Evolutionary conservation across 2,797 vertebrate species (phyloP), one percentile per base, ranked within the genome.

Genomic region (Sphenodon punctatus): DNA sequence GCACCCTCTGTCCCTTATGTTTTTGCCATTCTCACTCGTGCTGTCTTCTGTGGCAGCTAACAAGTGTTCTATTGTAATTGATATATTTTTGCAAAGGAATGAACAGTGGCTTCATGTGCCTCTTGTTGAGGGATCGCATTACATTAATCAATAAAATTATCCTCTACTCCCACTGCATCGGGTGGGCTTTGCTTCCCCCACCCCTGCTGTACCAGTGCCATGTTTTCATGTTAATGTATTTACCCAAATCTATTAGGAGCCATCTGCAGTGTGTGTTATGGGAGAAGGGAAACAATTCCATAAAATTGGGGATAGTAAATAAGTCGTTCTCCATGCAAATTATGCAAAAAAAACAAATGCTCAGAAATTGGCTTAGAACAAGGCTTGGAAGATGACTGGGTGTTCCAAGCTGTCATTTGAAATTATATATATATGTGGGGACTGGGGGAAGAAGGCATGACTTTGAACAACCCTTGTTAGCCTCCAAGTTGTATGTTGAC

Each of bases 281-380:
- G 75, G n/a, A 19, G 87, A 89, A 84, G 63, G 53, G 77, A 93
- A 88, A 92, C 70, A 86, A 90, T 87, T 70, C 61, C 75, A 39
- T 65, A 19, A 73, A 84, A 88, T 89, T 4, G 87, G 75, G 86
- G 53, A 84, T 71, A 72, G 80, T 78, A 91, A 92, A 92, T 87
- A 51, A 78, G 75, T 81, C 87, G 58, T 70, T 88, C 84, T 87
- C 53, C 75, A 58, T 87, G 82, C 70, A 89, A 91, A 92, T 78
- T 80, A 80, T 67, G 78, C 65, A n/a, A n/a, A n/a, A n/a, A 88
- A 81, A 91, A 72, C 67, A 89, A 91, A 79, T 83, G 67, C 42
- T 81, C 80, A 69, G 39, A 83, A 89, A 92, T 88, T 88, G 80
- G 80, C 78, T 87, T 86, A 89, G 89, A 88, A 81, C 12, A 73